A percentile compares a stretch with the other conserved stretches of the same genome.
phyloP scores from a whole-genome alignment of 1,140 invertebrate genomes.

The Trypoxylus dichotomus region DNA sequence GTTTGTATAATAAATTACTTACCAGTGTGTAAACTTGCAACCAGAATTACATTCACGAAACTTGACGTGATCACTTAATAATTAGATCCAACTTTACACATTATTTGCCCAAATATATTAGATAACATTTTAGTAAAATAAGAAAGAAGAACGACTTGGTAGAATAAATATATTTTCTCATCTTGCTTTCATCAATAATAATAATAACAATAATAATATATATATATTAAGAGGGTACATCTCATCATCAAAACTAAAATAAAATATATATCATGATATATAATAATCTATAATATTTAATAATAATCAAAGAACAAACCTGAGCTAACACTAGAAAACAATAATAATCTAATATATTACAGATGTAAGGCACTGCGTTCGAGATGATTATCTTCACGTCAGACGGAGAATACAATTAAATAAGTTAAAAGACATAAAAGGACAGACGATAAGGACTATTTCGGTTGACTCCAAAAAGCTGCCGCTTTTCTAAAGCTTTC shows the following conservation, averaged over 20 bases:
- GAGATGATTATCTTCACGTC: conserved; percentile 1
- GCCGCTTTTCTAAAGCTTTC: conserved; percentile 47
- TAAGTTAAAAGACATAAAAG: conserved; percentile 34
- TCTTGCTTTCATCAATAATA: background rate
- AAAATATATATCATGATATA: conserved; percentile 20
- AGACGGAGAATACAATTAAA: background rate
- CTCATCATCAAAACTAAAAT: conserved; percentile 9
- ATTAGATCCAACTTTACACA: no score
- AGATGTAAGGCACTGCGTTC: conserved; percentile 21
- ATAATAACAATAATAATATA: conserved; percentile 18
- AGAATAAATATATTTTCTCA: conserved; percentile 22
- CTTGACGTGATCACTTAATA: no score
- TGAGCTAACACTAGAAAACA: conserved; percentile 36
- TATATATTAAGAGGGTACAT: conserved; percentile 26
- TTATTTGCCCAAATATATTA: no score
- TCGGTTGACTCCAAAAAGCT: conserved; percentile 48
- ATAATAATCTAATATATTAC: conserved; percentile 27
- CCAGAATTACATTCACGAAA: no score
- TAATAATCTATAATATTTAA: conserved; percentile 9
- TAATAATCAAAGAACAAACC: conserved; percentile 34
- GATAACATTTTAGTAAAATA: no score
- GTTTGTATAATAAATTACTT: no score
- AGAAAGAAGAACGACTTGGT: background rate
- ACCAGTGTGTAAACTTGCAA: no score
- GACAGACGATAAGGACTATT: conserved; percentile 24